A percentile compares a stretch with the other conserved stretches of the same genome.
These are phyloP conservation scores for Megalurothrips usitatus DNA, from an alignment of 2,888 invertebrate genomes.

Conservation along the genomic window DNA sequence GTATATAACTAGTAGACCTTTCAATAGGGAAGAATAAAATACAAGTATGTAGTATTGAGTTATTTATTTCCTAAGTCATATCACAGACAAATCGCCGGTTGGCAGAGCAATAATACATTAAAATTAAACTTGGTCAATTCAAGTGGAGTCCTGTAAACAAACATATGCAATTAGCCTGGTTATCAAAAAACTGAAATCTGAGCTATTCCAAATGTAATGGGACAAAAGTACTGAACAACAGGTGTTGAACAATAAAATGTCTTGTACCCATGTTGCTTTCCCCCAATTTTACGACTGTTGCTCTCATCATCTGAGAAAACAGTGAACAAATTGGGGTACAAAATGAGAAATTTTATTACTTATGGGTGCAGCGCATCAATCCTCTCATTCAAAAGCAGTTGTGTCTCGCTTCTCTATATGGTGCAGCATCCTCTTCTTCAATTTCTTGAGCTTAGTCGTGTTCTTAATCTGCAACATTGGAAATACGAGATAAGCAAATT, in stretches of 20 bases:
- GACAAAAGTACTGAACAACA: neutral
- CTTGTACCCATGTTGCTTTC: neutral
- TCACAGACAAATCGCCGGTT: neutral
- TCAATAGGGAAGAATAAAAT: neutral
- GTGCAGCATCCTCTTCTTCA: neutral
- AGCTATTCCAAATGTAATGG: neutral
- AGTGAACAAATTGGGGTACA: constrained; percentile 1
- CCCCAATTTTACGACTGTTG: neutral
- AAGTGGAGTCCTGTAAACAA: neutral
- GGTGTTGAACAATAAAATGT: neutral
- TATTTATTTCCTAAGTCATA: neutral
- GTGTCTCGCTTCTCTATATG: neutral
- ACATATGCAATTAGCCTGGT: neutral
- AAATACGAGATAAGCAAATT: neutral
- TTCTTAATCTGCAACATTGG: neutral
- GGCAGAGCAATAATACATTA: neutral
- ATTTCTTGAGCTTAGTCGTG: neutral
- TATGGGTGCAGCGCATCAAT: neutral
- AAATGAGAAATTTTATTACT: neutral
- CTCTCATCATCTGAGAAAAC: neutral
- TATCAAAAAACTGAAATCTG: neutral
- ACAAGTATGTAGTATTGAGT: neutral
- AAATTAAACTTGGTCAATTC: neutral
- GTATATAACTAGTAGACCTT: neutral
- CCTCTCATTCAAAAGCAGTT: neutral